Conservation (phyloP, 2,888 invertebrate genomes). For the Linnaemya tessellans region DNA sequence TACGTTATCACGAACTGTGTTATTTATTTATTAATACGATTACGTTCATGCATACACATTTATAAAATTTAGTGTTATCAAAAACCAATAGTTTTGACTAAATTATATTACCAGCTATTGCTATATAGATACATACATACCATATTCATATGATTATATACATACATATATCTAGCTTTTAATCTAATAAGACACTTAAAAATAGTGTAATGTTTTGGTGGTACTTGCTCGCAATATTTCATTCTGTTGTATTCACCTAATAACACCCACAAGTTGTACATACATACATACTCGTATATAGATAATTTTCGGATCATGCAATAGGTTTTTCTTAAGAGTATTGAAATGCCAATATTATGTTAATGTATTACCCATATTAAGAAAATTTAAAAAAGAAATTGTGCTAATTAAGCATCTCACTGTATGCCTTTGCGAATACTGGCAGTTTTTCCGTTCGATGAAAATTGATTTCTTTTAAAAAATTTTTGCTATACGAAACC, state of each 20-base stretch:
- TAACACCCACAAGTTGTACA: background rate
- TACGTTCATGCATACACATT: too few species aligned
- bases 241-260: background rate
- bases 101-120: conserved; percentile 18
- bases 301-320: background rate
- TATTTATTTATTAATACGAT: background rate
- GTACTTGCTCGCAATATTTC: background rate
- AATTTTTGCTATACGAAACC: background rate
- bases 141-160: background rate
- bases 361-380: background rate
- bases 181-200: too few species aligned
- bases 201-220: background rate
- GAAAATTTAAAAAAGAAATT: background rate
- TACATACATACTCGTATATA: background rate
- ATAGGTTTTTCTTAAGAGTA: background rate
- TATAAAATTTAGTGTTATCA: background rate
- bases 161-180: too few species aligned
- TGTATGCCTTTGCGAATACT: background rate
- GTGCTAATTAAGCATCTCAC: background rate
- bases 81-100: background rate
- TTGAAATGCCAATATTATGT: background rate
- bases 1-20: background rate
- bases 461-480: conserved; percentile 25
- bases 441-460: conserved; percentile 28
- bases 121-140: background rate